Conservation (phyloP, 2,888 invertebrate species). For the Conops quadrifasciatus region DNA sequence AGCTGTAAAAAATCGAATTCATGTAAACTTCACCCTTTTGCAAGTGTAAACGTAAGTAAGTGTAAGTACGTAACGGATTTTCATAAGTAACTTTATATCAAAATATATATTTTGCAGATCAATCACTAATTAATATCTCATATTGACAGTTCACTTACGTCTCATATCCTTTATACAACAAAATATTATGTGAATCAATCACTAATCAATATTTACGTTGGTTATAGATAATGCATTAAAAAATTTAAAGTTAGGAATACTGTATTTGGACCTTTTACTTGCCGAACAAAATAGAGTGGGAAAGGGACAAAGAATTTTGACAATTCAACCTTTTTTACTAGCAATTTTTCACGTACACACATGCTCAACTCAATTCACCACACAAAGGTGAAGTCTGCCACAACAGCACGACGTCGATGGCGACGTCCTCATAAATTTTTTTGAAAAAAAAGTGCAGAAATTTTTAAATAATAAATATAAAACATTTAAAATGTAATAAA, state of each 20-base stretch:
- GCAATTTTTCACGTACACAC: conserved; percentile 40
- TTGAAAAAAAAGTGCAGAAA: conserved; percentile 39
- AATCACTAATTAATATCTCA: background rate
- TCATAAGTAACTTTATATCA: background rate
- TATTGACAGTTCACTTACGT: too few relatives aligned
- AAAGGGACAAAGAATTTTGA: background rate
- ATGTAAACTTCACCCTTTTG: too few relatives aligned
- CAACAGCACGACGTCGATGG: conserved; percentile 40
- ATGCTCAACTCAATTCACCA: conserved; percentile 38
- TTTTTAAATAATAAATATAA: conserved; percentile 35
- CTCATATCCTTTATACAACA: too few relatives aligned
- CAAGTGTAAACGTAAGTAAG: too few relatives aligned
- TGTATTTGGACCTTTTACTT: too few relatives aligned
- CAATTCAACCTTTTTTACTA: background rate
- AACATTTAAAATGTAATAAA: conserved; percentile 40
- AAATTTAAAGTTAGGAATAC: too few relatives aligned
- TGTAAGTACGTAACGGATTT: too few relatives aligned
- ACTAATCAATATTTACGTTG: background rate
- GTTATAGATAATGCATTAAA: background rate
- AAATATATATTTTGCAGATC: background rate
- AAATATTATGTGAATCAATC: too few relatives aligned
- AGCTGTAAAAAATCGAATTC: too few relatives aligned
- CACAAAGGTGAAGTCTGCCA: conserved; percentile 54
- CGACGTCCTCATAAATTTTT: conserved; percentile 35
- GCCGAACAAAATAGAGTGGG: background rate